Evolutionary conservation across 2,113 vertebrate genomes (phyloP).

Genomic region (Pimephales promelas): DNA sequence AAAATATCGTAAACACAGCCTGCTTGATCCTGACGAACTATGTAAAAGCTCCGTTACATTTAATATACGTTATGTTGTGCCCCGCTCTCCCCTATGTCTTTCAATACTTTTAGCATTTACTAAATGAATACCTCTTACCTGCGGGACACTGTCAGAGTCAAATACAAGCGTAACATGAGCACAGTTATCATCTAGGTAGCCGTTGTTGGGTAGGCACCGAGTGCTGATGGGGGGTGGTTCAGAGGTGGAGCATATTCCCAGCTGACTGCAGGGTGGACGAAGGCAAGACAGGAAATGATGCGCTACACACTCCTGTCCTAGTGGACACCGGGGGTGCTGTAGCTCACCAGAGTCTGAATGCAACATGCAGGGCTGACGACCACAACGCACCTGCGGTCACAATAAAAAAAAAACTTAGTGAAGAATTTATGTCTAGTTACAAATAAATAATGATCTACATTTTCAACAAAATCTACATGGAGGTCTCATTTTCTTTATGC

Average conservation of each 20-base stretch:
- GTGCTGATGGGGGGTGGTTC: constrained; percentile 75
- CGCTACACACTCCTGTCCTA: constrained; percentile 81
- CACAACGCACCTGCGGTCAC: constrained; percentile 85
- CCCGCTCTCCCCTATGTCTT: no score
- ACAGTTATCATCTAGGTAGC: constrained; percentile 85
- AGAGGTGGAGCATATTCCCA: constrained; percentile 86
- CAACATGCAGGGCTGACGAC: constrained; percentile 84
- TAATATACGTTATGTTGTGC: no score
- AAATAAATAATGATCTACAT: not conserved
- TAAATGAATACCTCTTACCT: constrained; percentile 73
- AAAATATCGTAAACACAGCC: no score
- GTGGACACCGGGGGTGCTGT: constrained; percentile 74
- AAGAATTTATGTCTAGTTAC: not conserved
- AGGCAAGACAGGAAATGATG: constrained; percentile 83
- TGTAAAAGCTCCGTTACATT: no score
- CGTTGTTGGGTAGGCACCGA: constrained; percentile 83
- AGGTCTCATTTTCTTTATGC: no score
- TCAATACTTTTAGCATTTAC: not conserved
- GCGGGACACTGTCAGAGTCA: constrained; percentile 84
- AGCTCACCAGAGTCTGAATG: constrained; percentile 57
- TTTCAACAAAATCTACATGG: not conserved
- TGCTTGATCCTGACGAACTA: no score
- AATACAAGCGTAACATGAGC: constrained; percentile 91
- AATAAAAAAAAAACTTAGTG: not conserved
- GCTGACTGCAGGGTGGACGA: constrained; percentile 82